Percentiles rank a stretch among this genome's conserved stretches.
These are phyloP conservation scores for Poliocrania exsul DNA, from an alignment of 2,797 vertebrate genomes.

Conservation along the genomic window DNA sequence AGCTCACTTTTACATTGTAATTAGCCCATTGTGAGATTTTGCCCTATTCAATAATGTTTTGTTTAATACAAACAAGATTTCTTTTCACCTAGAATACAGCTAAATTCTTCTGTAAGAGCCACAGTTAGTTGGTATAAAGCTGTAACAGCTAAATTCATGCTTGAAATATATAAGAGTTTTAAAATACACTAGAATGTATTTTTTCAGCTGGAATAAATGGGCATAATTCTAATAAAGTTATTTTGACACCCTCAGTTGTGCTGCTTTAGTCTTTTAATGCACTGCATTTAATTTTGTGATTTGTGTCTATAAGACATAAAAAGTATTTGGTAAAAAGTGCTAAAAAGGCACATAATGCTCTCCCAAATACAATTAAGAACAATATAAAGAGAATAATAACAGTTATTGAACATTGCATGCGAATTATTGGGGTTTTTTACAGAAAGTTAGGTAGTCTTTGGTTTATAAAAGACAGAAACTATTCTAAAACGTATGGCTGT, in stretches of 20 bases:
- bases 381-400: neutral
- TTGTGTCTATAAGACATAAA: neutral
- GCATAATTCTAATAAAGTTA: neutral
- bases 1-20: neutral
- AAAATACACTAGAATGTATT: neutral
- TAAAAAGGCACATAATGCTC: neutral
- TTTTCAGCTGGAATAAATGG: neutral
- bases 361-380: neutral
- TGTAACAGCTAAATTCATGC: neutral
- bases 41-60: neutral
- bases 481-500: neutral
- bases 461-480: neutral
- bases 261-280: neutral
- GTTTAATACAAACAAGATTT: neutral
- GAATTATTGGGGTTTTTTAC: neutral
- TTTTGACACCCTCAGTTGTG: neutral
- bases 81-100: neutral
- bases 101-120: neutral
- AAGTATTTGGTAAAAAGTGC: neutral
- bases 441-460: neutral
- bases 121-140: neutral
- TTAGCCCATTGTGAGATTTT: neutral
- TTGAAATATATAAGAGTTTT: neutral
- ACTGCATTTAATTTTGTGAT: neutral
- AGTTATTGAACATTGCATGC: neutral